These are phyloP conservation scores for Heterohyrax brucei DNA, from an alignment of 2,797 vertebrate species.

Conservation along the genomic window DNA sequence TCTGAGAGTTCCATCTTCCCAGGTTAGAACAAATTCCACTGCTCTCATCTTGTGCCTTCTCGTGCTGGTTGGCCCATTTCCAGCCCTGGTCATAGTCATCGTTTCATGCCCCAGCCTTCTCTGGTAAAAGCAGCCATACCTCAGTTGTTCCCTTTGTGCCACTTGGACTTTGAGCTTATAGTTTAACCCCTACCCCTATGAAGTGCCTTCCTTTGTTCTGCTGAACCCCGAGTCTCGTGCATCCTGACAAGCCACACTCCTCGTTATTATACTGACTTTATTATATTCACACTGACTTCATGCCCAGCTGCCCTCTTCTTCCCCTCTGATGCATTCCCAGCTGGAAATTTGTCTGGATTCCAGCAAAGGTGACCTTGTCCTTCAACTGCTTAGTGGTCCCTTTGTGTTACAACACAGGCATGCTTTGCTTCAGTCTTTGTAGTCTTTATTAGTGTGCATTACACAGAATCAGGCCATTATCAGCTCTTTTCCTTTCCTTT, in stretches of 20 bases:
- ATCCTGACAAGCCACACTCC: neutral
- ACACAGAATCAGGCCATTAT: neutral
- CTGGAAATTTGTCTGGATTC: neutral
- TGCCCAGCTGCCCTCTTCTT: neutral
- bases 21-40: neutral
- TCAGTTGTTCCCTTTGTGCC: neutral
- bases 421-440: neutral
- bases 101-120: neutral
- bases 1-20: neutral
- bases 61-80: neutral
- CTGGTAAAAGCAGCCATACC: neutral
- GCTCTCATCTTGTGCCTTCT: neutral
- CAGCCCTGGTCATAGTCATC: neutral
- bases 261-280: neutral
- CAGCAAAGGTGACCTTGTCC: neutral
- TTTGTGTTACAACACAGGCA: neutral
- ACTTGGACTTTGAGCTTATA: neutral
- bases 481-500: conserved; percentile 1
- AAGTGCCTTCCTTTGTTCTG: conserved; percentile 22
- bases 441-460: neutral
- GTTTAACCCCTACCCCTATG: neutral
- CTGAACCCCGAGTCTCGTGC: neutral
- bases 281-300: neutral
- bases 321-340: neutral
- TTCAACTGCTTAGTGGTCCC: neutral